Conservation (phyloP, 2,888 invertebrate species). For the Lymantria dispar region DNA sequence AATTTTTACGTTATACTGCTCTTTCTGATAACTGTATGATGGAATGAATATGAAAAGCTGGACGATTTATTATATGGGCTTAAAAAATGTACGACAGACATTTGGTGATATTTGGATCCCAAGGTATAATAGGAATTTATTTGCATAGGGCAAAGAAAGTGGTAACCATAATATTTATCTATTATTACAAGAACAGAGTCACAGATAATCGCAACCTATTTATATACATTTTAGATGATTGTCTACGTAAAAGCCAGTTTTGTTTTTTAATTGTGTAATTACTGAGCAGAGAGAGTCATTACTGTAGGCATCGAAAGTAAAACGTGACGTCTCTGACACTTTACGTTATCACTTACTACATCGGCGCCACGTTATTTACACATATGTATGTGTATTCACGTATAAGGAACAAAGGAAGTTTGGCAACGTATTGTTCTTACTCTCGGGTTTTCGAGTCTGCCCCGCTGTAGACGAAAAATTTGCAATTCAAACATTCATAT, state of each 20-base stretch:
- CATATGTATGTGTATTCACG: slow-evolving; percentile 34
- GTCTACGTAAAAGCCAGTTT: slow-evolving; percentile 7
- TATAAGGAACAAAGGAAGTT: slow-evolving; percentile 78
- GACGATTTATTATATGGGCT: too few species aligned
- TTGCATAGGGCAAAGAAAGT: too few species aligned
- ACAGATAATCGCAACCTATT: too few species aligned
- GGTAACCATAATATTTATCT: too few species aligned
- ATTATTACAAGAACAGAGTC: too few species aligned
- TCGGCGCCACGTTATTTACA: slow-evolving; percentile 48
- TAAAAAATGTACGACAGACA: too few species aligned
- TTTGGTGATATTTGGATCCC: too few species aligned
- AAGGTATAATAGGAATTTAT: too few species aligned
- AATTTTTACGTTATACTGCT: too few species aligned
- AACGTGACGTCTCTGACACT: slow-evolving; percentile 25
- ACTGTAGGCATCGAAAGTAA: slow-evolving; percentile 9
- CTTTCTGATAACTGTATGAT: too few species aligned
- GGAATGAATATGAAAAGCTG: too few species aligned
- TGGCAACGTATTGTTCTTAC: slow-evolving; percentile 68
- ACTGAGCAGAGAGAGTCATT: background rate
- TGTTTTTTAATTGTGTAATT: background rate
- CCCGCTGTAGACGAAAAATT: slow-evolving; percentile 60
- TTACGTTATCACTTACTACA: slow-evolving; percentile 27
- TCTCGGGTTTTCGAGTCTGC: slow-evolving; percentile 51
- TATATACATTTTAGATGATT: slow-evolving; percentile 13
- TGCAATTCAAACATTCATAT: slow-evolving; percentile 57